phyloP scores from a whole-genome alignment of 2,888 invertebrate genomes.

The Koerneria pararmatus region DNA sequence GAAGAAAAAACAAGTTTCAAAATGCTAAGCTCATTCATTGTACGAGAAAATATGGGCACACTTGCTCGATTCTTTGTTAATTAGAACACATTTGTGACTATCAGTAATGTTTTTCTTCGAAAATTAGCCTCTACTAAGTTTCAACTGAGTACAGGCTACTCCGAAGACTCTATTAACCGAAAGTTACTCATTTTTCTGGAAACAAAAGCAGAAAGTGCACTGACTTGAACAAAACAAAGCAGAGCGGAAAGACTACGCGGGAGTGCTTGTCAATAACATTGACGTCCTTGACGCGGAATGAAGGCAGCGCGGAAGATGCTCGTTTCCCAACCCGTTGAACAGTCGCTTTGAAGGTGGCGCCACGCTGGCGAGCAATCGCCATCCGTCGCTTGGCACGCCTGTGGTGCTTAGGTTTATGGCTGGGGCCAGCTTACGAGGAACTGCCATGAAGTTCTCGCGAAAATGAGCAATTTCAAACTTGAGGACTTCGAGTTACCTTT shows the following conservation, averaged over 20 bases:
- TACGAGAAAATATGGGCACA: too few species aligned
- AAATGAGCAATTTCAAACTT: background rate
- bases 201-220: constrained; percentile 70
- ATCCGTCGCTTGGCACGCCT: constrained; percentile 32
- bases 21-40: too few species aligned
- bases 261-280: constrained; percentile 97
- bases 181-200: too few species aligned
- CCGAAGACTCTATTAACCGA: too few species aligned
- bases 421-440: background rate
- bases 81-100: too few species aligned
- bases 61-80: too few species aligned
- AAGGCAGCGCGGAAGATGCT: constrained; percentile 37
- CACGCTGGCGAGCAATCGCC: constrained; percentile 29
- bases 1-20: too few species aligned
- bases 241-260: constrained; percentile 86
- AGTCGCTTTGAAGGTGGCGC: constrained; percentile 21
- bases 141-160: too few species aligned
- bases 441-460: background rate
- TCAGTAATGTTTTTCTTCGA: too few species aligned
- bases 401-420: background rate
- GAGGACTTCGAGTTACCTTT: too few species aligned
- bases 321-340: constrained; percentile 23
- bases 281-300: constrained; percentile 75
- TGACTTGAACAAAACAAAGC: constrained; percentile 88
- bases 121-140: too few species aligned